Evolutionary conservation across 1,140 invertebrate species (phyloP), one percentile per base, ranked within the genome.

Genomic region (Drosophila tsacasi): DNA sequence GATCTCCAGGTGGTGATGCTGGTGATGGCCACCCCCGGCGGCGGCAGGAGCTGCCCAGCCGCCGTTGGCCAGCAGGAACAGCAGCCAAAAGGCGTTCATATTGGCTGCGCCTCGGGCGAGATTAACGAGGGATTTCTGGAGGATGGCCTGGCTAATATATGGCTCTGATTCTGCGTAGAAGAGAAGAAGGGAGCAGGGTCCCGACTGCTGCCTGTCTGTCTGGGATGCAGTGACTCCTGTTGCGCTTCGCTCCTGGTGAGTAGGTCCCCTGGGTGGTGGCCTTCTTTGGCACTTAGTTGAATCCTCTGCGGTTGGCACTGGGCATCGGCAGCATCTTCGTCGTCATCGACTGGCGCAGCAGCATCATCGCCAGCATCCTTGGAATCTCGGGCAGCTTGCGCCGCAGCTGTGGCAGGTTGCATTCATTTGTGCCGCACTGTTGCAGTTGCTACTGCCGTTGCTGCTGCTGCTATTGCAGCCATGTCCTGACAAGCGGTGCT

Each of bases 1-100:
- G 7, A 79, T 67, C 17, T 75, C 72, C 66, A 81, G 46, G 40
- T 83, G 85, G 55, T 81, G 89, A 2, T 55, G 66, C 60, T 46
- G 65, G 7, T 30, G 59, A 39, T 25, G 44, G 23, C 46, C n/a
- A 2, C n/a, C 32, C 21, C 52, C 61, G 12, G 23, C 35, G n/a
- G 21, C 12, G 68, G 74, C 25, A 21, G 84, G 54, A 44, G 83
- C 83, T 50, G 71, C 69, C 35, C 63, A 61, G 62, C 68, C 46
- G 30, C 52, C 52, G 54, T 67, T 79, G 46, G 69, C 57, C 27
- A 89, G 63, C 60, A 89, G 64, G 37, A 89, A 66, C 46, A 74
- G 37, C 46, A 83, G 21, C 77, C 73, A 74, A 46, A 81, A 19
- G 58, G 50, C 46, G 64, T 39, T 39, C 54, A 57, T 57, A 0